Percentiles rank a stretch among this genome's conserved stretches.
Evolutionary conservation across 2,113 vertebrate species (phyloP).

Genomic region (Beaufortia kweichowensis): DNA sequence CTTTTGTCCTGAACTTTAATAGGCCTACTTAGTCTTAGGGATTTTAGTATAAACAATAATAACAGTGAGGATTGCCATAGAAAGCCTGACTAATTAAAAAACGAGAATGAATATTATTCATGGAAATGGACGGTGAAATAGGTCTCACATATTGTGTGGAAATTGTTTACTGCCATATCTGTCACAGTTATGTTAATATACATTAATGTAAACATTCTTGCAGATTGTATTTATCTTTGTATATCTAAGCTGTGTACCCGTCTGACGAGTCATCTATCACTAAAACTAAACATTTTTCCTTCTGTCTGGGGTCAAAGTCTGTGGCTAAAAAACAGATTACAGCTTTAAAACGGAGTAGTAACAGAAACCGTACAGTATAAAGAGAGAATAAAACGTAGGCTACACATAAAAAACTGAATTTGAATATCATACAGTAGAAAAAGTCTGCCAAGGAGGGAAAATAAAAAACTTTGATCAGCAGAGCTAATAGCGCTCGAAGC

Average conservation of each 20-base stretch:
- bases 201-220: constrained; percentile 35
- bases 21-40: too few species aligned
- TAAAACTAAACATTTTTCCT: constrained; percentile 17
- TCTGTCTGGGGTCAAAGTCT: constrained; percentile 26
- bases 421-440: not conserved
- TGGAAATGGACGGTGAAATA: constrained; percentile 35
- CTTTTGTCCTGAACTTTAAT: too few species aligned
- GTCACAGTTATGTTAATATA: constrained; percentile 19
- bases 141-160: constrained; percentile 5
- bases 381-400: not conserved
- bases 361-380: not conserved
- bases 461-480: constrained; percentile 15
- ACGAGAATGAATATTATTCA: constrained; percentile 15
- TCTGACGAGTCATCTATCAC: constrained; percentile 29
- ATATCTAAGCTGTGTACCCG: constrained; percentile 37
- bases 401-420: too few species aligned
- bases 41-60: not conserved
- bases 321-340: constrained; percentile 9
- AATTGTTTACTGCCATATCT: not conserved
- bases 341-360: not conserved
- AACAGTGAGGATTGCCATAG: not conserved
- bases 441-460: constrained; percentile 36
- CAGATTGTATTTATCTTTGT: constrained; percentile 27
- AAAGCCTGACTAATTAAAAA: not conserved
- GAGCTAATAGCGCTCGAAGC: constrained; percentile 30